Evolutionary conservation across 2,797 vertebrate species (phyloP).

Genomic region (Premnoplex brunnescens): DNA sequence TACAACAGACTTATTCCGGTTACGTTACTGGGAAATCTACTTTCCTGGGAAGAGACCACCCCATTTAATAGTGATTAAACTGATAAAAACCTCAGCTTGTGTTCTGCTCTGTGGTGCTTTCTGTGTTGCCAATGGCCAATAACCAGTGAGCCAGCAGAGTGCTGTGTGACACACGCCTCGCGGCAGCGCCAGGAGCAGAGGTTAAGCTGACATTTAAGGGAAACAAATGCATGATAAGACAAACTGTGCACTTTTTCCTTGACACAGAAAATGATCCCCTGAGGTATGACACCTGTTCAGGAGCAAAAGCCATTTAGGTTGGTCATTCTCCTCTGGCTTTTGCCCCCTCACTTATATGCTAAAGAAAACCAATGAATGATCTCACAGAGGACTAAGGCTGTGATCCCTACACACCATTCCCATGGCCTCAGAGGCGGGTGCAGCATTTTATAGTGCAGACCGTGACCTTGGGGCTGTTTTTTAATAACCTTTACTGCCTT

Average conservation of each 20-base stretch:
- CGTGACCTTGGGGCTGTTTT: rapidly evolving
- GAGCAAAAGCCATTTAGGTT: background rate
- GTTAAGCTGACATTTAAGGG: background rate
- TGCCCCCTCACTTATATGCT: background rate
- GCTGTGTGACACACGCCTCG: background rate
- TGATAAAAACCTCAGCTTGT: background rate
- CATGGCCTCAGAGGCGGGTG: rapidly evolving
- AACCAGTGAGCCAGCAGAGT: background rate
- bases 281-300: background rate
- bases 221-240: background rate
- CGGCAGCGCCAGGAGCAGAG: background rate
- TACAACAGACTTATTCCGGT: background rate
- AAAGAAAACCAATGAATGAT: background rate
- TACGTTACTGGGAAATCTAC: background rate
- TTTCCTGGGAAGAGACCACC: background rate
- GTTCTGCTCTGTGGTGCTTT: background rate
- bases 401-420: background rate
- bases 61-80: background rate
- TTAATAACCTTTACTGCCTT: background rate
- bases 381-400: background rate
- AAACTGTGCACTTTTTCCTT: background rate
- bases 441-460: background rate
- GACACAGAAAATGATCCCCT: constrained; percentile 15
- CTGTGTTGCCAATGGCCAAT: background rate
- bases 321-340: background rate